These are phyloP conservation scores for Noctua fimbriata DNA, from an alignment of 2,888 invertebrate species.

Conservation along the genomic window DNA sequence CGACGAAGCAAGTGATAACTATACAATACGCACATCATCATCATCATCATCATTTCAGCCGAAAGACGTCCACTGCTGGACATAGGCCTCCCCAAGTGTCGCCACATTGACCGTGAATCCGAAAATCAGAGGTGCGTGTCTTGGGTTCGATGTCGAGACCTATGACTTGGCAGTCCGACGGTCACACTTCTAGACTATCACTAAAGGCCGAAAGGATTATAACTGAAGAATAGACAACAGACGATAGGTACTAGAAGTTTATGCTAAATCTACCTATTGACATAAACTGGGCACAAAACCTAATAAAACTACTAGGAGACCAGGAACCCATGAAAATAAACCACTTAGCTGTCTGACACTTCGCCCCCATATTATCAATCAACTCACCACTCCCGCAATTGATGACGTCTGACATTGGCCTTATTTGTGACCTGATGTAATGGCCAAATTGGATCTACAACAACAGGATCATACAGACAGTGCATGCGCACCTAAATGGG, in stretches of 20 bases:
- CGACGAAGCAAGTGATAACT: no score
- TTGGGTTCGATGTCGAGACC: no score
- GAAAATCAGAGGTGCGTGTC: no score
- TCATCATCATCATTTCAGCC: no score
- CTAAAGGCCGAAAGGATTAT: not conserved
- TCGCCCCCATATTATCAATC: not conserved
- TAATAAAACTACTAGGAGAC: not conserved
- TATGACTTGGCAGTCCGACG: no score
- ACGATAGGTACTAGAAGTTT: not conserved
- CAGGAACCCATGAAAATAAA: not conserved
- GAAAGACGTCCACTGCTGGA: no score
- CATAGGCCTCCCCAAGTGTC: no score
- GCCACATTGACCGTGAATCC: no score
- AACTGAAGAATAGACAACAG: not conserved
- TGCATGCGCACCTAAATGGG: not conserved
- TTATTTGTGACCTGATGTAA: slow-evolving; percentile 5
- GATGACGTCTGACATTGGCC: slow-evolving; percentile 22
- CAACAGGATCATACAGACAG: not conserved
- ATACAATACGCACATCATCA: no score
- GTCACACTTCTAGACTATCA: no score
- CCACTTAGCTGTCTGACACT: not conserved
- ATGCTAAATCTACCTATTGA: not conserved
- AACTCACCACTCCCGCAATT: not conserved
- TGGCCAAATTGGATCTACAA: slow-evolving; percentile 13
- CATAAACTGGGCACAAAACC: not conserved